Evolutionary conservation across 2,888 invertebrate genomes (phyloP).

Genomic region (Isoperla grammatica): DNA sequence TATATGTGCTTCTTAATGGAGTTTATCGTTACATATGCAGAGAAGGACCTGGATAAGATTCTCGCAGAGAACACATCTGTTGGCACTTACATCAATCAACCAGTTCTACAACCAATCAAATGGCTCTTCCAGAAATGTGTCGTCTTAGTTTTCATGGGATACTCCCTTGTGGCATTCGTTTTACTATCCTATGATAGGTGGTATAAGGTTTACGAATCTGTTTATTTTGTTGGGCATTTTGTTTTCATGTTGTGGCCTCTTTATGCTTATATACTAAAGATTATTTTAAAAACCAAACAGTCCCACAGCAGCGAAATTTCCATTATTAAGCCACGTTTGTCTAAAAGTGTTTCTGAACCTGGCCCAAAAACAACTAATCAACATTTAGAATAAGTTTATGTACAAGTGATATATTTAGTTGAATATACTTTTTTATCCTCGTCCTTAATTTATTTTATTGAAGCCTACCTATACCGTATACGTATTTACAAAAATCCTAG

Average conservation of each 20-base stretch:
- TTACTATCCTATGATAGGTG: slow-evolving; percentile 64
- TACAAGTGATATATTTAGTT: too few relatives aligned
- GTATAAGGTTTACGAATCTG: slow-evolving; percentile 55
- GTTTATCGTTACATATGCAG: slow-evolving; percentile 78
- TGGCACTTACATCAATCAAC: slow-evolving; percentile 44
- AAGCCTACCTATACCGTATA: too few relatives aligned
- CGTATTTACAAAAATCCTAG: too few relatives aligned
- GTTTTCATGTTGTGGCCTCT: slow-evolving; percentile 62
- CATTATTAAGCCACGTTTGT: too few relatives aligned
- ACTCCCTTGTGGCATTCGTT: slow-evolving; percentile 70
- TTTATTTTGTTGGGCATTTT: slow-evolving; percentile 65
- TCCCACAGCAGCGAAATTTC: too few relatives aligned
- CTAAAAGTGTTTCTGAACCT: too few relatives aligned
- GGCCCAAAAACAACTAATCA: too few relatives aligned
- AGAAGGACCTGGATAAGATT: slow-evolving; percentile 55
- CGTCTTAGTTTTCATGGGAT: slow-evolving; percentile 77
- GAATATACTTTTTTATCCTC: too few relatives aligned
- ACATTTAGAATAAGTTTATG: too few relatives aligned
- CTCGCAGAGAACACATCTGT: slow-evolving; percentile 37
- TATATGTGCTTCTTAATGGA: slow-evolving; percentile 90
- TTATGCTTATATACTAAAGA: slow-evolving; percentile 42
- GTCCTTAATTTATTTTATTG: too few relatives aligned
- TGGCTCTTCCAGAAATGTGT: slow-evolving; percentile 63
- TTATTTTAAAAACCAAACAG: slow-evolving; percentile 25
- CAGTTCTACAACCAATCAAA: slow-evolving; percentile 44